Base-by-base conservation (phyloP, 2,113 vertebrate genomes). In the Sisor rabdophorus region DNA sequence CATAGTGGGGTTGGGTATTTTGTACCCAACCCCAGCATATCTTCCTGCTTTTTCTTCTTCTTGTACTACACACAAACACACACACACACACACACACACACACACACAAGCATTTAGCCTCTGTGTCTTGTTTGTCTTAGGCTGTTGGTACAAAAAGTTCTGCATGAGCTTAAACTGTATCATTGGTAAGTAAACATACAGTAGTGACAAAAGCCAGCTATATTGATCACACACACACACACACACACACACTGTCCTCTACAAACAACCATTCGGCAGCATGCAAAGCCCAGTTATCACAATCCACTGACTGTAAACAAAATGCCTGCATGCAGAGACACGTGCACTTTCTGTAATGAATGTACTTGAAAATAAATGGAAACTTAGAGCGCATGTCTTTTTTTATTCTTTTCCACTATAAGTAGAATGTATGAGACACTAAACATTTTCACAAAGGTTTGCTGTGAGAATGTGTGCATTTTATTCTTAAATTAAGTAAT, bases 91-190 rank as follows among this genome's bases (percentile, higher is more conserved):
- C 28, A 28, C 58, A 71, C 68, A 48, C 68, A 59, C 67, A 47
- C 48, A 65, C 55, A 69, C 71, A 30, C 70, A 30, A 68, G 55
- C 58, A 73, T 86, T 90, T 82, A 89, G 88, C 74, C 82, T 79
- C 78, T 77, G 82, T 91, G 85, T 92, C 76, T 91, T 91, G 89
- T 91, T 90, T 92, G 84, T 89, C 88, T 88, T 85, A 99, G 97
- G 92, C 80, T 98, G 86, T 95, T 94, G 84, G 95, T 97, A 86
- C 95, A 98, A 78, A 95, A 95, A 85, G 95, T 98, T 75, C 95
- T 98, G 71, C 94, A 94, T 79, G 97, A 99, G 87, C 92, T 97
- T 84, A 95, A 93, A 80, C 92, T 95, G 82, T 96, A 94, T 82
- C 95, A 98, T 9, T 93, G 97, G 96, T 98, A 82, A 92, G 94